Evolutionary conservation across 1,140 invertebrate genomes (phyloP).

Genomic region (Trichonephila clavata): DNA sequence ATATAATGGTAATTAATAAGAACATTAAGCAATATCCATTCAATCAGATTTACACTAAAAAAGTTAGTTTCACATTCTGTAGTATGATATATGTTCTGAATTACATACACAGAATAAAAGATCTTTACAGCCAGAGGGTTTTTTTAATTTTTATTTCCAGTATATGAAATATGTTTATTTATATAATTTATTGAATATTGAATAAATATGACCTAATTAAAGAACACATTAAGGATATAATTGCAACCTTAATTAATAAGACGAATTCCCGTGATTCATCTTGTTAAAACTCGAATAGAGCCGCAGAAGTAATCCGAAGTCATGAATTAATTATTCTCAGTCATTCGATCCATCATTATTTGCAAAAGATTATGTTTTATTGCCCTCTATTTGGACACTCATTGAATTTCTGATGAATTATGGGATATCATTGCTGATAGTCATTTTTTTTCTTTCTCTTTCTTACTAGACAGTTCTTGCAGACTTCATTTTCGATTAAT

Average conservation of each 20-base stretch:
- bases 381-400: neutral
- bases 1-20: no score
- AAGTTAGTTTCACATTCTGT: no score
- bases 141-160: no score
- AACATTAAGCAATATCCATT: no score
- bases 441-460: neutral
- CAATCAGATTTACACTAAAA: no score
- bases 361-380: neutral
- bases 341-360: constrained; percentile 52
- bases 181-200: no score
- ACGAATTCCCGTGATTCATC: neutral
- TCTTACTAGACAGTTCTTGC: neutral
- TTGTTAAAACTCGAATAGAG: neutral
- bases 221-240: neutral
- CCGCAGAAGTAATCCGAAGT: neutral
- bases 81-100: no score
- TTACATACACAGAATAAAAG: no score
- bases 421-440: neutral
- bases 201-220: neutral
- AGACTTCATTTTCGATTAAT: neutral
- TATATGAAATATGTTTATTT: no score
- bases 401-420: constrained; percentile 18
- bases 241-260: constrained; percentile 9
- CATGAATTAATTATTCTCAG: constrained; percentile 1
- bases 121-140: no score